A percentile compares a stretch with the other conserved stretches of the same genome.
These are phyloP conservation scores for Turritopsis rubra DNA, from an alignment of 30 jellyfish, hydroid and myxozoan species.

Conservation along the genomic window DNA sequence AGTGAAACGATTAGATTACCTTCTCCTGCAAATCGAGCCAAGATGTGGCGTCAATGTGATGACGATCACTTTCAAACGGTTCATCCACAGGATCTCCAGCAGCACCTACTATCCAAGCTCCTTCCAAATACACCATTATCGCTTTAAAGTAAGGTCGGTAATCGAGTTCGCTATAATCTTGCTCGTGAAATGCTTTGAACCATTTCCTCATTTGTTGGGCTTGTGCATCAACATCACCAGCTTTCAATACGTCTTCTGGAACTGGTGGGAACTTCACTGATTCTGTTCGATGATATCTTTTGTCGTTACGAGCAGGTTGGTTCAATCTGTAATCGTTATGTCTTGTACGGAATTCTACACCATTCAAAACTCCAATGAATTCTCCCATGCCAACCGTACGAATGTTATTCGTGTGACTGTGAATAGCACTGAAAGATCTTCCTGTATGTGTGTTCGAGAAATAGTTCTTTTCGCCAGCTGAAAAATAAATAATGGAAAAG, in stretches of 20 bases:
- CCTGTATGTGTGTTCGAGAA: conserved; percentile 26
- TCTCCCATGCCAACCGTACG: conserved; percentile 46
- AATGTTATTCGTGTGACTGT: conserved; percentile 27
- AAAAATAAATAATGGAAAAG: too few relatives aligned
- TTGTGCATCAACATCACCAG: conserved; percentile 41
- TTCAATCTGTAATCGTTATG: conserved; percentile 33
- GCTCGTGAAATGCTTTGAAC: conserved; percentile 90
- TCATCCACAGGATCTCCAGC: conserved; percentile 54
- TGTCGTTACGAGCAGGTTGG: not conserved
- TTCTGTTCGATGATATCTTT: conserved; percentile 1
- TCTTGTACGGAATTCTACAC: conserved; percentile 42
- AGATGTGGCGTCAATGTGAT: conserved; percentile 54
- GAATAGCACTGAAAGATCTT: conserved; percentile 23
- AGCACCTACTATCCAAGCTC: conserved; percentile 71
- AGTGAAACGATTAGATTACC: too few relatives aligned
- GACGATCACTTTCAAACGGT: conserved; percentile 69
- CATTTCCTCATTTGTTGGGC: conserved; percentile 64
- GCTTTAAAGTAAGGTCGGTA: conserved; percentile 75
- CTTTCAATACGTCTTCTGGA: conserved; percentile 20
- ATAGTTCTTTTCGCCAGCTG: conserved; percentile 19
- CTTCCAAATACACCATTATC: conserved; percentile 73
- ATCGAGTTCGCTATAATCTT: conserved; percentile 50
- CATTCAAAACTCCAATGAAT: conserved; percentile 20
- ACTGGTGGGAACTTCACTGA: conserved; percentile 24
- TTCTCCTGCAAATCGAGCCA: conserved; percentile 59